Base-by-base conservation (phyloP, 2,797 vertebrate species). In the Phrynocephalus vlangalii region DNA sequence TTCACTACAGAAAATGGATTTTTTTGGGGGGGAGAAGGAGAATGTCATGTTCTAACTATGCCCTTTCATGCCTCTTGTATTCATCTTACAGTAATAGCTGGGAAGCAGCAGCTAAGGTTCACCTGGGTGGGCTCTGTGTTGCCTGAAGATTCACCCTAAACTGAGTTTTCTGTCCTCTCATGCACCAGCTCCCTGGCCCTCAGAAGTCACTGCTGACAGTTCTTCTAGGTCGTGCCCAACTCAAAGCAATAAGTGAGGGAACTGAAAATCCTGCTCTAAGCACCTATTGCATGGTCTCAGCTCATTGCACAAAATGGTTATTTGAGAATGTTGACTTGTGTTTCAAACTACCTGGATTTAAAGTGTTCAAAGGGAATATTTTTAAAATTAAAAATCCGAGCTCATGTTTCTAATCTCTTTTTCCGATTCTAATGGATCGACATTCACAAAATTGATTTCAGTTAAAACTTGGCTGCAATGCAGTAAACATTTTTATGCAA, bases 91-190 rank as follows among this genome's bases (percentile, higher is more conserved):
- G 52, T 82, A 82, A 88, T 85, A 85, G 83, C 83, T 82, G 60
- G n/a, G 83, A 88, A 76, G 78, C 38, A 85, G 72, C 71, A 60
- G 79, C 60, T 82, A 77, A 81, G 71, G 63, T 82, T 85, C 83
- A 85, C 28, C 83, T 85, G 81, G 79, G 79, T 82, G 48, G 79
- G 71, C 48, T 84, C 50, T 76, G 79, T 44, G 71, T 67, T 85
- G 56, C 78, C 79, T 82, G 72, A 78, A 88, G 79, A 85, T 81
- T 88, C 79, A 88, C 78, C 87, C 79, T 85, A 82, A 71, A 60
- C n/a, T 88, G 79, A 85, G 71, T 85, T 85, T 88, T 85, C 78
- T 81, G 79, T 81, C 78, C 78, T 85, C 76, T 85, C 87, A 88
- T 82, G 44, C 71, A 75, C 71, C n/a, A 77, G 71, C 60, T 81